Evolutionary conservation across 1,140 invertebrate genomes (phyloP).

Genomic region (Bactericera cockerelli): DNA sequence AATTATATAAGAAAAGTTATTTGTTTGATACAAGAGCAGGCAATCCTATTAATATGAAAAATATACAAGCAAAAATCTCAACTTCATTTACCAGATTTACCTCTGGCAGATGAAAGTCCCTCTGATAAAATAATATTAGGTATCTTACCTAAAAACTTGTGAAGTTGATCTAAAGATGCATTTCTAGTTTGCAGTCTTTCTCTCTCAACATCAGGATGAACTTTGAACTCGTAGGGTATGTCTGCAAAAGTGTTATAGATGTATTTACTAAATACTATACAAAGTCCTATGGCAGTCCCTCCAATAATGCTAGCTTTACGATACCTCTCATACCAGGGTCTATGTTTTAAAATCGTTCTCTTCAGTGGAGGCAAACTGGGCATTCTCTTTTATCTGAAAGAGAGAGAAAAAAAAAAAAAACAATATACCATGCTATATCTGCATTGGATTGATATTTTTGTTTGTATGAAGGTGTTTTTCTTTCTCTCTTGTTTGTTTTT

Average conservation of each 20-base stretch:
- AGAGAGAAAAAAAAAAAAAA: too few relatives aligned
- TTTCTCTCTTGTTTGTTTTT: too few relatives aligned
- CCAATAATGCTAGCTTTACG: conserved; percentile 35
- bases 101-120: too few relatives aligned
- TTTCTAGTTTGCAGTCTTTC: conserved; percentile 7
- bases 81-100: too few relatives aligned
- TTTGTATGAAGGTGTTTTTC: too few relatives aligned
- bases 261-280: conserved; percentile 46
- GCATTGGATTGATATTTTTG: not conserved
- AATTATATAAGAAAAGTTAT: too few relatives aligned
- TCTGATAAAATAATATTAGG: too few relatives aligned
- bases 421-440: not conserved
- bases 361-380: not conserved
- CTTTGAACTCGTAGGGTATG: conserved; percentile 23
- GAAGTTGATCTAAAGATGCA: too few relatives aligned
- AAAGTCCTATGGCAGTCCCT: conserved; percentile 30
- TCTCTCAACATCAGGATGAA: conserved; percentile 6
- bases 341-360: conserved; percentile 12
- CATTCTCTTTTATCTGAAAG: conserved; percentile 6
- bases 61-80: too few relatives aligned
- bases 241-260: conserved; percentile 47
- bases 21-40: too few relatives aligned
- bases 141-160: too few relatives aligned
- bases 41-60: too few relatives aligned
- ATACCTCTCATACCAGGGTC: conserved; percentile 33